Evolutionary conservation across 2,888 invertebrate genomes (phyloP), one percentile per base, ranked within the genome.

Genomic region (Melanchra persicariae): DNA sequence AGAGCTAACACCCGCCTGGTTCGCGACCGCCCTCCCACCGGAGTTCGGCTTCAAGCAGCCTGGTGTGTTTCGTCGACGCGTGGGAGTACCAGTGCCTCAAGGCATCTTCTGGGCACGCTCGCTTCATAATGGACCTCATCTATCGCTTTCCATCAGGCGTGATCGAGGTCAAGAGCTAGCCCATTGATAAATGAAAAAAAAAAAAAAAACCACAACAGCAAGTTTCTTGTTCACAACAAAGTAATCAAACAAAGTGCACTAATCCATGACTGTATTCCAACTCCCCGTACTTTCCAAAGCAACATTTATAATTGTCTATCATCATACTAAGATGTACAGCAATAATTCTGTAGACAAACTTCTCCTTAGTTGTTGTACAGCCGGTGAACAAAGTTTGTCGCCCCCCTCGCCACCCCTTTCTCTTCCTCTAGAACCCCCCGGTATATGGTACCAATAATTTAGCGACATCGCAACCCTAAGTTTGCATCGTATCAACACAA

Each of bases 401-500:
- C 71, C 74, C 70, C 67, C 68, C 66, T 51, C 58, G 69, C 17
- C 0, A 5, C 51, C 52, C 43, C 47, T 58, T 63, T n/a, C 26
- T 6, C 17, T 22, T 24, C 47, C 54, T 30, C 55, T 65, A 61
- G 37, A 26, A 63, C 34, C 72, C 81, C 82, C 61, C 74, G 81
- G 87, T 85, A 88, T 88, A 88, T 82, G 85, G 87, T 85, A 85
- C 88, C 89, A 90, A 92, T 92, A 92, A 92, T 92, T 92, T 90
- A 92, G 89, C 90, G 89, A 91, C 91, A 90, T 89, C 85, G 89
- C 89, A 85, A 83, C 87, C 85, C 86, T 77, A 91, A 92, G 89
- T 92, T 92, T 89, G 88, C 89, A 85, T 88, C 89, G 86, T 85
- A 89, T 88, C 88, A 90, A 91, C 91, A 91, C 85, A 89, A 92